A percentile compares a stretch with the other conserved stretches of the same genome.
These are phyloP conservation scores for Chlamydotis undulata DNA, from an alignment of 2,113 vertebrate genomes.

Conservation along the genomic window DNA sequence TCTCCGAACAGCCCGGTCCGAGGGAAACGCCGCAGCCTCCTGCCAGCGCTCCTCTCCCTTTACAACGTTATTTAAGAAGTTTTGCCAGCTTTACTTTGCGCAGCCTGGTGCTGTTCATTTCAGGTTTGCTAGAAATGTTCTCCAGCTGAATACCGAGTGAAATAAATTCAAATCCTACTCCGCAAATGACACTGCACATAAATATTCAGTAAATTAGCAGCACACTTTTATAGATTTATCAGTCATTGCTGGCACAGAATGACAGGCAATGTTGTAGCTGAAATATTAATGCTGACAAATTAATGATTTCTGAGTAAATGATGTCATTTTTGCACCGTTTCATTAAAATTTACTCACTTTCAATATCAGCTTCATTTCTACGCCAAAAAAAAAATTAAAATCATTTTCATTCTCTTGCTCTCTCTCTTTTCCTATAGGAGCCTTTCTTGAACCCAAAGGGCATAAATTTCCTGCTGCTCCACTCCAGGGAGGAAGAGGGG, in stretches of 20 bases:
- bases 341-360: conserved; percentile 99
- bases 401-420: conserved; percentile 69
- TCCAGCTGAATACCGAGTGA: conserved; percentile 82
- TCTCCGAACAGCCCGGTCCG: accelerated
- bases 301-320: conserved; percentile 99
- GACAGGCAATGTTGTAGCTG: conserved; percentile 95
- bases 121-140: conserved; percentile 83
- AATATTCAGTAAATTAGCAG: conserved; percentile 99
- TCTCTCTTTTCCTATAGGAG: conserved; percentile 48
- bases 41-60: background rate
- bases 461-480: background rate
- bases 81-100: conserved; percentile 37
- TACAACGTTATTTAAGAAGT: conserved; percentile 52
- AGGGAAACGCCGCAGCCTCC: accelerated
- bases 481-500: background rate
- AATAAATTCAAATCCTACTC: conserved; percentile 91
- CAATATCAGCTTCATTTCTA: conserved; percentile 85
- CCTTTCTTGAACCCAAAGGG: conserved; percentile 49
- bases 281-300: conserved; percentile 99
- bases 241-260: conserved; percentile 97
- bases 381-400: conserved; percentile 83
- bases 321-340: conserved; percentile 97
- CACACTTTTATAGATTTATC: conserved; percentile 98
- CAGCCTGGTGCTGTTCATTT: conserved; percentile 61
- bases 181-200: conserved; percentile 97